phyloP scores from a whole-genome alignment of 1,140 invertebrate species.

The Babylonia areolata region DNA sequence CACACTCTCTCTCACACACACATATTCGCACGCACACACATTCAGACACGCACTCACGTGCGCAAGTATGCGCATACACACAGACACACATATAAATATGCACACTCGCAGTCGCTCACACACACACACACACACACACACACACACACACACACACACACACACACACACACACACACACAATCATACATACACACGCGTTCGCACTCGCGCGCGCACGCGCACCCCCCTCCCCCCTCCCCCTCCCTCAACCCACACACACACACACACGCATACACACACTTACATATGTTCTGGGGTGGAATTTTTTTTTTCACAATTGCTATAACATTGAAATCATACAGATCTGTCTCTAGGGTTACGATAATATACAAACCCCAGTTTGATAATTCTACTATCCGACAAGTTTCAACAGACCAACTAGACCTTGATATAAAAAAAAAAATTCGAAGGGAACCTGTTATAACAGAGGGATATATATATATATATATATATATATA shows the following conservation, averaged over 20 bases:
- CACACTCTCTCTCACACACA: not conserved
- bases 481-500: no score
- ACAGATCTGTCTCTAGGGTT: no score
- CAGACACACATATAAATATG: not conserved
- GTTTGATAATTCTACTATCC: no score
- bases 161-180: conserved; percentile 25
- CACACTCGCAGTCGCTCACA: not conserved
- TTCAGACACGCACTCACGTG: not conserved
- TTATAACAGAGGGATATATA: no score
- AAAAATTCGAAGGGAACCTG: no score
- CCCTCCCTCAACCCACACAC: not conserved
- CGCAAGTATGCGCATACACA: not conserved
- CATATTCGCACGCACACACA: conserved; percentile 7
- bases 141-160: conserved; percentile 23
- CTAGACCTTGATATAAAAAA: no score
- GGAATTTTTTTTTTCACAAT: no score
- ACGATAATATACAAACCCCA: no score
- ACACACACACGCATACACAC: not conserved
- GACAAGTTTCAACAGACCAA: no score
- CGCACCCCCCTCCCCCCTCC: not conserved
- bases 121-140: conserved; percentile 5
- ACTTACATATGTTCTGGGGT: not conserved
- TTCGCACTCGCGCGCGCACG: not conserved
- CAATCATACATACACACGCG: conserved; percentile 15
- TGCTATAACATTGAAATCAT: no score